Percentiles rank a stretch among this genome's conserved stretches.
Evolutionary conservation across 2,113 vertebrate genomes (phyloP).

Genomic region (Bolborhynchus lineola): DNA sequence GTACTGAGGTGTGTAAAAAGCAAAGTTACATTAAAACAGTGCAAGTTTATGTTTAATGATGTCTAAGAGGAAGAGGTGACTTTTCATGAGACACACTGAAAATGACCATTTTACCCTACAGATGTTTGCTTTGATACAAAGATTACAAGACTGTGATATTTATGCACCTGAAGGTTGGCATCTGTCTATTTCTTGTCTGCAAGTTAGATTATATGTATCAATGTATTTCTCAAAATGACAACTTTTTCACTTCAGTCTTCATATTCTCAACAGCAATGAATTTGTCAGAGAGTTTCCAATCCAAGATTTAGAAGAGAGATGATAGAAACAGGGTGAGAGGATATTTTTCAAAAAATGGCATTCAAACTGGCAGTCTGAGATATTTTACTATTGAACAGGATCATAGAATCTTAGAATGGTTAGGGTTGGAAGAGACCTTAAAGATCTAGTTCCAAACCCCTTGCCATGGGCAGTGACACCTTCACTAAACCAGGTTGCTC

Average conservation of each 20-base stretch:
- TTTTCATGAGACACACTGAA: not conserved
- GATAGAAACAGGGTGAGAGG: not conserved
- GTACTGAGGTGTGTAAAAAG: not conserved
- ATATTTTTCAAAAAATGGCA: not conserved
- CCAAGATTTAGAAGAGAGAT: not conserved
- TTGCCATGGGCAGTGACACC: no score
- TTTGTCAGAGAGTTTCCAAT: not conserved
- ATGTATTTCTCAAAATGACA: not conserved
- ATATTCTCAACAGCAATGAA: not conserved
- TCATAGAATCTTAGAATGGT: no score
- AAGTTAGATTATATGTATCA: not conserved
- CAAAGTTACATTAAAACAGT: not conserved
- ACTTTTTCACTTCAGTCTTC: not conserved
- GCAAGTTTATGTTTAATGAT: not conserved
- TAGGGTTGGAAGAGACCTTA: no score
- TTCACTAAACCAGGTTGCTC: no score
- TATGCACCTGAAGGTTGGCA: not conserved
- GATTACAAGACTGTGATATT: not conserved
- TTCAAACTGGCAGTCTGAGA: not conserved
- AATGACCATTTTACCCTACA: not conserved
- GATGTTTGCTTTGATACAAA: not conserved
- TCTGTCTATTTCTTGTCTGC: not conserved
- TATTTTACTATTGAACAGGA: not conserved
- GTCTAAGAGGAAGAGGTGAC: not conserved
- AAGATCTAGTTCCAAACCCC: no score